These are phyloP conservation scores for Mesocentrotus franciscanus DNA, from an alignment of 53 echinoderm and acorn worm species.

Conservation along the genomic window DNA sequence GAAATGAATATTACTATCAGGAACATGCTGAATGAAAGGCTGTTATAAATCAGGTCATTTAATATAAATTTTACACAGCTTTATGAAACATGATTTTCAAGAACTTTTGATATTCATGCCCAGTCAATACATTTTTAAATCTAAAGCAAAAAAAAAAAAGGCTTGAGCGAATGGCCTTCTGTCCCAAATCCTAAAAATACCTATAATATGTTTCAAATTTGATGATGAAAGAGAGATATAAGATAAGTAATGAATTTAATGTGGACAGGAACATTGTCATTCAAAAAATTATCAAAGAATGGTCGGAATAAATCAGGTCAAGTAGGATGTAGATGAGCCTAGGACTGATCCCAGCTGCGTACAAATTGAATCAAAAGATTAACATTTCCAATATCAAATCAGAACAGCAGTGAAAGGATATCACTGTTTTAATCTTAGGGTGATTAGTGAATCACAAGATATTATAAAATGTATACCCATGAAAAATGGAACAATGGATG, in stretches of 20 bases:
- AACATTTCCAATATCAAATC: neutral
- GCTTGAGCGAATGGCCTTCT: neutral
- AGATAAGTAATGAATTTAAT: neutral
- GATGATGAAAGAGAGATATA: neutral
- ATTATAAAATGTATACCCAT: too few species aligned
- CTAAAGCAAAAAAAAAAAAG: too few species aligned
- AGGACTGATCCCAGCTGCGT: neutral
- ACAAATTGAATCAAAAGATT: neutral
- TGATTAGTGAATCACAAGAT: neutral
- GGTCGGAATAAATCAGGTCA: neutral
- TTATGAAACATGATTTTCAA: too few species aligned
- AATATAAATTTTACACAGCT: too few species aligned
- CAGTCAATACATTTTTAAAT: too few species aligned
- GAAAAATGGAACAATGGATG: neutral
- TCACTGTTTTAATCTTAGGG: neutral
- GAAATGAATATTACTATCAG: neutral
- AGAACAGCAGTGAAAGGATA: neutral
- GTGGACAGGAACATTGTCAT: neutral
- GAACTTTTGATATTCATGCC: too few species aligned
- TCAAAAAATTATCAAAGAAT: neutral
- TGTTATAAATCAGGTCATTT: too few species aligned
- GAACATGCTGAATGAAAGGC: too few species aligned
- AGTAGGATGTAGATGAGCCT: neutral
- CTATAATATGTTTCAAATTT: neutral
- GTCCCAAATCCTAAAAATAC: neutral